Base-by-base conservation (phyloP, 2,888 invertebrate genomes). In the Chloroclysta siterata region DNA sequence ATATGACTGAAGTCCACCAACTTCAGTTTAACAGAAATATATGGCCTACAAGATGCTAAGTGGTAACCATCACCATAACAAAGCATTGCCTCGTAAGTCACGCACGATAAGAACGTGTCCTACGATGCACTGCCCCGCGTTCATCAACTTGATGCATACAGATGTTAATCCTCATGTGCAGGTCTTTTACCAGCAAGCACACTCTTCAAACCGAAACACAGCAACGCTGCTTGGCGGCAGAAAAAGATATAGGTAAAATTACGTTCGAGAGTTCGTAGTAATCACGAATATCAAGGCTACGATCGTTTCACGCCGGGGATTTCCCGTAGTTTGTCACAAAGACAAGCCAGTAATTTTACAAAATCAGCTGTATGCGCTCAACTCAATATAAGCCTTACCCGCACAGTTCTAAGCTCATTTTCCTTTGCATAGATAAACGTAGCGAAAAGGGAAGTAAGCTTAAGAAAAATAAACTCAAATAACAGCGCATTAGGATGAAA, bases 281-380 rank as follows among this genome's bases (percentile, higher is more conserved):
- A 7, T 11, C 11, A 39, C 17, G n/a, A 48, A 36, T 11, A 36
- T 33, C 50, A 15, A 29, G 54, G 53, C 56, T 10, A n/a, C 10
- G 14, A 62, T 42, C 56, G 51, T 71, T 70, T 66, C 70, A 60
- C 62, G 72, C 69, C 72, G 72, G 73, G 79, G 74, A 78, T 77
- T 77, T 79, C 78, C 81, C 77, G 76, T 74, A 80, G 76, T 79
- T 80, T 76, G 76, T 78, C 80, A 81, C 76, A 79, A 77, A 78
- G 77, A 77, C 78, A 77, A 70, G 69, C 70, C 71, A 68, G 70
- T 71, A 69, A 66, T 70, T 72, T 69, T 57, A 62, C 60, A 52
- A 63, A 57, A 57, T 52, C 51, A 54, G 47, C 46, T 51, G 36
- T 66, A 66, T 39, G 63, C 51, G 73, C 57, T 41, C 70, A 67